Base-by-base conservation (phyloP, 2,888 invertebrate species). In the Drosophila helvetica region DNA sequence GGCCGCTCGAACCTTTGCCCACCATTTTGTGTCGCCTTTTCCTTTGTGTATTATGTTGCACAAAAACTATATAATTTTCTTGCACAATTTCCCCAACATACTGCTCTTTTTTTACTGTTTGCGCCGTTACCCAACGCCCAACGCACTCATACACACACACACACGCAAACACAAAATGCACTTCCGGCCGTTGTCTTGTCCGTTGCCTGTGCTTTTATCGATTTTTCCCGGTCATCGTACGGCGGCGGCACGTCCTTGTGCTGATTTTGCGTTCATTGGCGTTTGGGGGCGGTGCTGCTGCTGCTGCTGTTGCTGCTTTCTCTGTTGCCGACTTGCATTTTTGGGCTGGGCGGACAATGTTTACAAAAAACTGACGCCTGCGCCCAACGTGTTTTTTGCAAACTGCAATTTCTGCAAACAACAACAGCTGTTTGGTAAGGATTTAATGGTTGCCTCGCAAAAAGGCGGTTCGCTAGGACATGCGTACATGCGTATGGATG, bases 181-280 rank as follows among this genome's bases (percentile, higher is more conserved):
- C 76, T 84, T 83, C 79, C 86, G 79, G 86, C 78, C 68, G 55
- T 30, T 72, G 63, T 71, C 45, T 54, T 71, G 73, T 46, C 52
- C 47, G 47, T 33, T 58, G 68, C 59, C 79, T 77, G 77, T 79
- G 74, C 77, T 74, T 74, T 75, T 90, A 91, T 91, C 87, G 90
- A 91, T 91, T 91, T 90, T 90, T 88, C 84, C 73, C 68, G 42
- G 59, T 33, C 65, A 63, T 47, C 22, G 61, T 10, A 3, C 30
- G 30, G 30, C 30, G 30, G 10, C 75, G 74, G 56, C 69, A 61
- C 86, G 90, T 90, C 90, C 90, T 90, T 90, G 90, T 90, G 79
- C 89, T 76, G 82, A 72, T 86, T 90, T 89, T 64, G 80, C 84
- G 78, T 84, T 84, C 77, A 66, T 75, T 82, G 77, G 77, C 77